Evolutionary conservation across 2,113 vertebrate species (phyloP), one percentile per base, ranked within the genome.

Genomic region (Dromaius novaehollandiae): DNA sequence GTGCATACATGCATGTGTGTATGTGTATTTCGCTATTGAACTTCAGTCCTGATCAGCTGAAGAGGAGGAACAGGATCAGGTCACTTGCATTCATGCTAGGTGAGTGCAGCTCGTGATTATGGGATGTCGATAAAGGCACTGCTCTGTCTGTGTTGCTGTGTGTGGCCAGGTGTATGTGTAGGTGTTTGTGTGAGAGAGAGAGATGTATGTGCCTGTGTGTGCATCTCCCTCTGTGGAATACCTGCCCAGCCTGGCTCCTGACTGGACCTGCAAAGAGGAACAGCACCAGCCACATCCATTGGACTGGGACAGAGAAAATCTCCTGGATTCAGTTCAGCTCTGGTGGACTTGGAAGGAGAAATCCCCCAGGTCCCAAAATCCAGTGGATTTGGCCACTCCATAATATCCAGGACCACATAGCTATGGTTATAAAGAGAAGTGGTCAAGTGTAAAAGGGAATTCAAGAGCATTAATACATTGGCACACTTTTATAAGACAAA

Each of bases 241-340:
- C 0, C 3, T 36, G 28, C 60, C 25, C 14, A 17, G 24, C 5
- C 1, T 2, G 1, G 20, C 40, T 25, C 53, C 30, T 10, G 34
- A 55, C 34, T 6, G 11, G 32, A 25, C 24, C 36, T 51, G 25
- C 55, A n/a, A 50, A 40, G 26, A n/a, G 17, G 22, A 28, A 18
- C 53, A 55, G 53, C 53, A 55, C 12, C 53, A 55, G 53, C 53
- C 26, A 55, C 26, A 55, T 55, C 53, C 53, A 55, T 3, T 46
- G 63, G 26, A 32, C 20, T 58, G 46, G 65, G 50, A 26, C 9
- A 28, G 44, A 34, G 48, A 4, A 25, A 38, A 48, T 3, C 4
- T 44, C 65, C 71, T 32, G 17, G 36, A 7, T 4, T 3, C 2
- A 34, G 30, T 4, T 3, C 2, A 34, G 30, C 70, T 40, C n/a